These are phyloP conservation scores for Helogale parvula DNA, from an alignment of 2,113 vertebrate species.

Conservation along the genomic window DNA sequence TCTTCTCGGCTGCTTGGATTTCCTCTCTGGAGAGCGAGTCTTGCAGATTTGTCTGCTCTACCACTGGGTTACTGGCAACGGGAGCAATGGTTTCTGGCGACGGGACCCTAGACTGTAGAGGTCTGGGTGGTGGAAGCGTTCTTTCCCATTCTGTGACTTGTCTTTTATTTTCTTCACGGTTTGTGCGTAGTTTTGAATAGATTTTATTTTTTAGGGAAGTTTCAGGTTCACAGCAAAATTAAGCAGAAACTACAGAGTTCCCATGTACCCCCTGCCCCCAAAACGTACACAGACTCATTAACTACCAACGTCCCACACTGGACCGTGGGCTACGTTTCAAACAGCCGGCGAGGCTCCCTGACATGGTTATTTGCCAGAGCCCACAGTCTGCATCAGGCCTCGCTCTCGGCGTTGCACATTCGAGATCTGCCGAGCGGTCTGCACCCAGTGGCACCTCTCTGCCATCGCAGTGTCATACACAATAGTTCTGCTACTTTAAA, in stretches of 20 bases:
- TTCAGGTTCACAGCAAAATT: neutral
- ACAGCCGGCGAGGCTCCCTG: neutral
- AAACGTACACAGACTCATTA: neutral
- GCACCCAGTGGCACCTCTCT: neutral
- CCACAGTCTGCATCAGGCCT: neutral
- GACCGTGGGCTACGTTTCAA: too few species aligned
- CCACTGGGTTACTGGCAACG: neutral
- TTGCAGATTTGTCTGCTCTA: neutral
- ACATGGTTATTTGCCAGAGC: neutral
- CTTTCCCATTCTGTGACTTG: neutral
- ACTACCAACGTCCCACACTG: neutral
- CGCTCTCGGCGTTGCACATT: neutral
- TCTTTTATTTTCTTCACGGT: neutral
- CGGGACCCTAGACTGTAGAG: neutral
- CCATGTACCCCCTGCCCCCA: too few species aligned
- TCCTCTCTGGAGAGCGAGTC: neutral
- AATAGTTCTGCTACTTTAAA: neutral
- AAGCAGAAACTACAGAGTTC: neutral
- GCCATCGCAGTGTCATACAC: neutral
- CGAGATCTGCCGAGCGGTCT: neutral
- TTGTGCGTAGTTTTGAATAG: neutral
- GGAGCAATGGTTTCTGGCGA: neutral
- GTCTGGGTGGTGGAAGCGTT: neutral
- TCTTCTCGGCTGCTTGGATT: neutral
- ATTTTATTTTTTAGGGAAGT: neutral